These are phyloP conservation scores for Pygoscelis antarcticus DNA, from an alignment of 2,113 vertebrate species.

Conservation along the genomic window DNA sequence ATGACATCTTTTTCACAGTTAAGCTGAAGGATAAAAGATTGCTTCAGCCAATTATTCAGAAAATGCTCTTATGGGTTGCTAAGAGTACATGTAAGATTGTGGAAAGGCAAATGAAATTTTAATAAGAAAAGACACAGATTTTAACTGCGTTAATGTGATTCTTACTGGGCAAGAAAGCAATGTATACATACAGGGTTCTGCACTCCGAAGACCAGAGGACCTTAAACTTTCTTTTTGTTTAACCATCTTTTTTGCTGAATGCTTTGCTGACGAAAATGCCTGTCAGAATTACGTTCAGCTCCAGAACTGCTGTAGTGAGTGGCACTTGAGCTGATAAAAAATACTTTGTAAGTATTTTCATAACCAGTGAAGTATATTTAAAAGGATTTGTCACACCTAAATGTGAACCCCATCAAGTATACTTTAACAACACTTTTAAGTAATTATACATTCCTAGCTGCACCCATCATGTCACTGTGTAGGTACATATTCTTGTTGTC, in stretches of 20 bases:
- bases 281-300: not conserved
- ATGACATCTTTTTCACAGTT: not conserved
- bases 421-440: not conserved
- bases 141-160: not conserved
- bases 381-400: not conserved
- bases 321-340: not conserved
- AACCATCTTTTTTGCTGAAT: not conserved
- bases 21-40: not conserved
- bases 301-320: not conserved
- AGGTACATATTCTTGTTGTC: conserved; percentile 8
- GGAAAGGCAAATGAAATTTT: not conserved
- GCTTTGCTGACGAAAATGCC: not conserved
- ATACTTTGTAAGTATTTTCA: not conserved
- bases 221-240: not conserved
- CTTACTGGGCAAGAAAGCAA: not conserved
- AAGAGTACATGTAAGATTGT: not conserved
- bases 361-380: not conserved
- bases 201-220: not conserved
- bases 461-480: not conserved
- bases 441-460: conserved; percentile 22
- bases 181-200: accelerated
- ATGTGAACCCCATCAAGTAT: not conserved
- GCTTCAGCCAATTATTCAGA: not conserved
- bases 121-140: not conserved
- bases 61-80: not conserved